Evolutionary conservation across 92 coral and sea anemone genomes (phyloP), one percentile per base, ranked within the genome.

Genomic region (Phenganax marumi): DNA sequence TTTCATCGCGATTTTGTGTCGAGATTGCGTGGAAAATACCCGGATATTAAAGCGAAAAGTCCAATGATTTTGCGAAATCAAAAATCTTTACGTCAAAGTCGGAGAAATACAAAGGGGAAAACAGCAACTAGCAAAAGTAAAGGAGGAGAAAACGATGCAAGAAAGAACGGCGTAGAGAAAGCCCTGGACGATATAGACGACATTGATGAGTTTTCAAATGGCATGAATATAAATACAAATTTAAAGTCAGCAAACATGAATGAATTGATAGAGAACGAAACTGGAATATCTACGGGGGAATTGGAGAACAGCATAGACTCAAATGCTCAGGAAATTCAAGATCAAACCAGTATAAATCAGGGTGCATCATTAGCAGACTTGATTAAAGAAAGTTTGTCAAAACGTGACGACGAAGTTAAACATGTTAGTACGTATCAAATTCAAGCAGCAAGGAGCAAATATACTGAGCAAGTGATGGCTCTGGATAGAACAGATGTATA

Each of bases 1-100:
- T 96, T 96, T 83, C 99, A 96, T 86, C 71, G 99, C 71, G 99
- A 96, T 86, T 96, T 96, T 78, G 86, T 87, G 7, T 86, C 91
- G 17, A 90, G 91, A 73, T 91, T 96, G 21, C 90, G 88, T 50
- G 99, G 99, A 25, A 89, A 71, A 8, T 96, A 96, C 66, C 99
- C 99, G 10, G 75, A 82, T 10, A 62, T 96, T 8, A 81, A 88
- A 49, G 57, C 91, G 6, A 85, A 82, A 24, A 56, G 84, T 46
- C 85, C 89, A 49, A 88, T 87, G 22, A 81, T 83, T 10, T 70
- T 76, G 16, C 10, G 33, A 56, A 51, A 12, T 50, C 33, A 22
- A 52, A 68, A 77, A 12, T 64, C 43, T 33, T 18, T 50, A 68
- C 10, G 6, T 16, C 74, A 48, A 71, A 73, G 55, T 68, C 24